Percentiles rank a stretch among this genome's conserved stretches.
phyloP scores from a whole-genome alignment of 2,113 vertebrate species.

The Amphiprion ocellaris region DNA sequence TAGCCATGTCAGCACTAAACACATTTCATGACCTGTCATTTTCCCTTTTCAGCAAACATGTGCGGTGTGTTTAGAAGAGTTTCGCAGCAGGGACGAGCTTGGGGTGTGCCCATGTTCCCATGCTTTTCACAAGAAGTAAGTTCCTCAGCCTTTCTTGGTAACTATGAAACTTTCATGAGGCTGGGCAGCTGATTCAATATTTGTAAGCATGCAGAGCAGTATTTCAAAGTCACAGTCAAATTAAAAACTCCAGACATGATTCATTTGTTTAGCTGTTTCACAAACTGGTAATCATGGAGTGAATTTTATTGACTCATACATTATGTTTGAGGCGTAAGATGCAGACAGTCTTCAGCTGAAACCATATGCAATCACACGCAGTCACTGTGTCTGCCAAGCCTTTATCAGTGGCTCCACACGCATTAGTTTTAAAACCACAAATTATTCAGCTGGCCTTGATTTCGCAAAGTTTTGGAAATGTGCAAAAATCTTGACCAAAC shows the following conservation, averaged over 20 bases:
- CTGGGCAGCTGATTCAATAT: not conserved
- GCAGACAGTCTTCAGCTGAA: not conserved
- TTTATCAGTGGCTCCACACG: not conserved
- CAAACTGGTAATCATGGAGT: not conserved
- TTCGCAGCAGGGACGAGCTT: conserved; percentile 84
- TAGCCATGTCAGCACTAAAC: not conserved
- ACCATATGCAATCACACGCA: not conserved
- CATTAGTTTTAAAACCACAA: not conserved
- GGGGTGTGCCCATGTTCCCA: conserved; percentile 86
- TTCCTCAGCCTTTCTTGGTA: not conserved
- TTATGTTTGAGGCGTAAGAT: too few species aligned
- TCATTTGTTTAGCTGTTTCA: conserved; percentile 12
- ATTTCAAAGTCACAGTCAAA: not conserved
- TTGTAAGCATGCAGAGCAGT: not conserved
- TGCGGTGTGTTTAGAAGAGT: conserved; percentile 87
- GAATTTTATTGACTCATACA: not conserved
- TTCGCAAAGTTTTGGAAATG: not conserved
- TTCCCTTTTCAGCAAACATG: conserved; percentile 82
- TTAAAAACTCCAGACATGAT: not conserved
- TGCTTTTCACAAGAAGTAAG: conserved; percentile 88
- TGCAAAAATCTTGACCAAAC: conserved; percentile 21
- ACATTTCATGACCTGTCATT: not conserved
- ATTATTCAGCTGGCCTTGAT: not conserved
- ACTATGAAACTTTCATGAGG: not conserved
- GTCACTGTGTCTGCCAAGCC: not conserved